Evolutionary conservation across 2,113 vertebrate genomes (phyloP), one percentile per base, ranked within the genome.

Genomic region (Corythornis cristatus): DNA sequence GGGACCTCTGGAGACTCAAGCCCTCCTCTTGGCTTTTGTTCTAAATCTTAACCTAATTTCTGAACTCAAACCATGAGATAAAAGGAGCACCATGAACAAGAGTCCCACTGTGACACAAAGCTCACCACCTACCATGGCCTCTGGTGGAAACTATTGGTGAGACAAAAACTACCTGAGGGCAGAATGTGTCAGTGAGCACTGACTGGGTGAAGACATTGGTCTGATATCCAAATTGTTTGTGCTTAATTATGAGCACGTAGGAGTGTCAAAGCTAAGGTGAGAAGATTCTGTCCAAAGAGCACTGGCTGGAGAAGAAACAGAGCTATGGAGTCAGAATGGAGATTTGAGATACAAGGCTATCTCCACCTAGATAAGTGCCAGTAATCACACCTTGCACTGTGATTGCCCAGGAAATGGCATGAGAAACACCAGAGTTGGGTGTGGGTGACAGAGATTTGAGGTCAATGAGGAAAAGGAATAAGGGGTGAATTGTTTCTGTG

Each of bases 51-150:
- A 64, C 11, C 26, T 16, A 20, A 68, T 70, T 80, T 79, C 45
- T 31, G 53, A 65, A 85, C 75, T 56, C 14, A 73, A 65, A 66
- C 18, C 3, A 8, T 6, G 22, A 73, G 35, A 48, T 46, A 33
- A 71, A 83, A 67, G 25, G 28, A 79, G 21, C 42, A 46, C 18
- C 18, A 37, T 3, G 29, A 79, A 12, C 68, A 70, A 3, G 8
- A 74, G 15, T 23, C 31, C 28, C 3, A 4, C n/a, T 62, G 89
- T 4, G 9, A 48, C 33, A 45, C 0, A 2, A 48, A 50, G 42
- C 21, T 31, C 9, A 20, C 1, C 0, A 6, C 35, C 42, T 62
- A 19, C 17, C 42, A 6, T 2, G 16, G 42, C 31, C 42, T 40
- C 25, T 31, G n/a, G 26, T 67, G 31, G 20, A 43, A 50, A 60